Evolutionary conservation across 2,797 vertebrate species (phyloP).

Genomic region (Paratrypauchen microcephalus): DNA sequence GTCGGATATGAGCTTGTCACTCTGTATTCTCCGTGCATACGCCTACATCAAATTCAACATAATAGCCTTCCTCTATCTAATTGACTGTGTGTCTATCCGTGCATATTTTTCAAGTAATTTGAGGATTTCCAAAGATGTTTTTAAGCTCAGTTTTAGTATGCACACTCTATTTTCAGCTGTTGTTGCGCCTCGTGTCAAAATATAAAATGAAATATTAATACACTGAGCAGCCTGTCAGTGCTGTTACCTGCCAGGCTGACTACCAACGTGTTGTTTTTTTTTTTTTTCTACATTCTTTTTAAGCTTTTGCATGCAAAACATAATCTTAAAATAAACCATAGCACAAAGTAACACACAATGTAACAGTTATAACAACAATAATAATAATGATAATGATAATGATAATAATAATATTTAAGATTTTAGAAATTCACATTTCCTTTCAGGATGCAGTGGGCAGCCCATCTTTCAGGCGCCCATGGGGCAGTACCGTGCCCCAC

Average conservation of each 20-base stretch:
- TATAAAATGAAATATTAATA: constrained; percentile 52
- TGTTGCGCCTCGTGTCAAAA: constrained; percentile 41
- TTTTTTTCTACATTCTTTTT: too few relatives aligned
- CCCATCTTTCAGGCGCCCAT: too few relatives aligned
- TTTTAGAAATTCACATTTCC: too few relatives aligned
- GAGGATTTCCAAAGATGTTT: constrained; percentile 20
- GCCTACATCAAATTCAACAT: constrained; percentile 13
- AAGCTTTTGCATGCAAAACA: too few relatives aligned
- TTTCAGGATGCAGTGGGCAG: too few relatives aligned
- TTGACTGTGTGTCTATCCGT: constrained; percentile 32
- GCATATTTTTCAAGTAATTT: constrained; percentile 32
- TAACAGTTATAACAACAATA: too few relatives aligned
- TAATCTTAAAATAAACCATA: too few relatives aligned
- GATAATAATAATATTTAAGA: too few relatives aligned
- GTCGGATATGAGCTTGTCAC: constrained; percentile 33
- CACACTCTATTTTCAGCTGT: constrained; percentile 44
- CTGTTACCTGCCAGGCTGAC: constrained; percentile 25
- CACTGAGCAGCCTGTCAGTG: constrained; percentile 25
- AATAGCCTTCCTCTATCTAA: constrained; percentile 33
- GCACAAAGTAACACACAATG: too few relatives aligned
- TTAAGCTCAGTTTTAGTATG: constrained; percentile 30
- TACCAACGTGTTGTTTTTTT: background rate
- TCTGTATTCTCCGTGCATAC: background rate
- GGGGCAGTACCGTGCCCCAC: too few relatives aligned
- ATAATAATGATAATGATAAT: too few relatives aligned